Base-by-base conservation (phyloP, 2,113 vertebrate species). In the Siniperca chuatsi region DNA sequence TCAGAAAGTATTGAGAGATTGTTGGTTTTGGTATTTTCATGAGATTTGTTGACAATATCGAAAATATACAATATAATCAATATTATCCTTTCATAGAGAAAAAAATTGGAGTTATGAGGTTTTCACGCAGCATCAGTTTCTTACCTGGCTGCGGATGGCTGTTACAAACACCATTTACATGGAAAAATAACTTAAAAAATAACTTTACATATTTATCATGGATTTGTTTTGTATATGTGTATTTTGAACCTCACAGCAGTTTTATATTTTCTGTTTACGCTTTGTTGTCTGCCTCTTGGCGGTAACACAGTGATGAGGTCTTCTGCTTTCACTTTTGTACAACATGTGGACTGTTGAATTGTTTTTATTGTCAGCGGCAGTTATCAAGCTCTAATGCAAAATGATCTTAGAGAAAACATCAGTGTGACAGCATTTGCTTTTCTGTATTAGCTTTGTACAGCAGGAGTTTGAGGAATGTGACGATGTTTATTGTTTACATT, bases 401-500 rank as follows among this genome's bases (percentile, higher is more conserved):
- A 76, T 46, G 18, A 11, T 75, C 81, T 82, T 81, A 33, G 29
- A 46, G 66, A 50, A 80, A 90, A 78, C 50, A 77, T 84, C 77
- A 75, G 84, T 86, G 85, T 84, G 83, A 83, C 57, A 52, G 62
- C 72, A 75, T 88, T 87, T 82, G 61, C 66, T 88, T 87, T 78
- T 83, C 69, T 70, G 74, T 72, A 52, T 82, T 76, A 60, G 81
- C 86, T 89, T 69, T 77, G 65, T 89, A 78, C 65, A 86, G 58
- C 69, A 48, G 69, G 76, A 79, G 58, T 71, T 74, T 72, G 66
- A 85, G 61, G 20, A 87, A 84, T 52, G 73, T 75, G 72, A 80
- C 33, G n/a, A 86, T 92, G 85, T 87, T 90, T 84, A 80, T 92
- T 94, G 92, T 94, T 95, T 95, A 94, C 92, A 94, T 90, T 88